Conservation (phyloP, 2,888 invertebrate genomes). For the Lydus trimaculatus region DNA sequence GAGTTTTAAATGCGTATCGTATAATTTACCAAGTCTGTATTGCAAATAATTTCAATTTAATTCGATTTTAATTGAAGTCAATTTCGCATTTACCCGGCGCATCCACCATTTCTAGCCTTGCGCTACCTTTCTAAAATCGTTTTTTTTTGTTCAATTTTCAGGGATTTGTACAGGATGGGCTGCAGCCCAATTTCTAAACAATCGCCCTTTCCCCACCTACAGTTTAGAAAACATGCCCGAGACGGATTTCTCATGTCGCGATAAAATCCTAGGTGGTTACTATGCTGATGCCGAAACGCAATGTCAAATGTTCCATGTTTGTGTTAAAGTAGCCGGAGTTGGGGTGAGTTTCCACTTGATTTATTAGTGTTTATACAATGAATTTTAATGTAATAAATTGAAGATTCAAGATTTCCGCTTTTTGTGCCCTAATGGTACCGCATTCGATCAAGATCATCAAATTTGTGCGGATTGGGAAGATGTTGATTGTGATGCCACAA, state of each 20-base stretch:
- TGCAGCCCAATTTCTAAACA: conserved; percentile 56
- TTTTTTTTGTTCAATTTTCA: conserved; percentile 34
- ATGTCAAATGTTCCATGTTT: conserved; percentile 90
- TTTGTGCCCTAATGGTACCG: conserved; percentile 87
- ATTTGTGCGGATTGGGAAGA: conserved; percentile 93
- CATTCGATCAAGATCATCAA: conserved; percentile 91
- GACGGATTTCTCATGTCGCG: conserved; percentile 80
- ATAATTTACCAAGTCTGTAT: neutral
- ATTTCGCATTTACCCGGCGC: neutral
- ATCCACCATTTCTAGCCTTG: conserved; percentile 9
- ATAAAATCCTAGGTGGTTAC: conserved; percentile 86
- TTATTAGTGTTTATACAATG: neutral
- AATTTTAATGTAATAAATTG: conserved; percentile 28
- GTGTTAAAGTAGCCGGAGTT: conserved; percentile 83
- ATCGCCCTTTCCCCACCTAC: conserved; percentile 63
- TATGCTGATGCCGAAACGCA: conserved; percentile 87
- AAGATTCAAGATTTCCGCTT: conserved; percentile 83
- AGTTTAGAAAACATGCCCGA: conserved; percentile 68
- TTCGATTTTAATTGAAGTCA: neutral
- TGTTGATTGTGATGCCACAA: conserved; percentile 84
- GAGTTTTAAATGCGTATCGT: neutral
- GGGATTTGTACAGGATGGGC: conserved; percentile 52
- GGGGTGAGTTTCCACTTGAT: conserved; percentile 63
- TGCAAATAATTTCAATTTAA: neutral
- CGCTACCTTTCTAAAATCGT: too few relatives aligned